Evolutionary conservation across 2,797 vertebrate genomes (phyloP), one percentile per base, ranked within the genome.

Genomic region (Betta splendens): DNA sequence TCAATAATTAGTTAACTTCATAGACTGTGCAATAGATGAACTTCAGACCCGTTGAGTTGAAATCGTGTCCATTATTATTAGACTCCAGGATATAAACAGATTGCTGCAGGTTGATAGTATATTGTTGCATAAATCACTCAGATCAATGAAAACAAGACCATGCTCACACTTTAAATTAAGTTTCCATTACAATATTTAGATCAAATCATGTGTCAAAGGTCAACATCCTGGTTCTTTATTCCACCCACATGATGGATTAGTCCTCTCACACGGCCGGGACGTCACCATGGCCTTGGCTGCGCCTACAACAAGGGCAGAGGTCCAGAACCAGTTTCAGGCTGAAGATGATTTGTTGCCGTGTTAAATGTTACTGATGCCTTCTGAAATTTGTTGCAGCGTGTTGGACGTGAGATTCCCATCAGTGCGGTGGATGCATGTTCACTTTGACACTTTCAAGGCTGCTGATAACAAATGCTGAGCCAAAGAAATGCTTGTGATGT

Each of bases 341-440:
- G 74, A 64, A 68, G 73, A 83, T 86, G 85, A 89, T 87, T 88
- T 89, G 86, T 88, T 61, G 69, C 74, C 35, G 49, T 64, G 62
- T 82, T 81, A 77, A 66, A 83, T 88, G 90, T 90, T 85, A 91
- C 85, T 52, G 89, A 91, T 91, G 89, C 82, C 63, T 49, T 66
- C 66, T 80, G 83, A 90, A 88, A 91, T 84, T 72, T 87, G 85
- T 85, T 70, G 69, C 81, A 83, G 86, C 84, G 89, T 81, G 81
- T 64, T 64, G 73, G 75, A 84, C 86, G 89, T 82, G 69, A 75
- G 80, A 90, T 75, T 86, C 81, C 79, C 52, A 48, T 83, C 75
- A 59, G 45, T 46, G 48, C 50, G 7, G 48, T 43, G 39, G 35
- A 62, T n/a, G 28, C 48, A 39, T 56, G 48, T 46, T 74, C 32